A percentile compares a stretch with the other conserved stretches of the same genome.
These are phyloP conservation scores for Stenodera caucasica DNA, from an alignment of 2,888 invertebrate genomes.

Conservation along the genomic window DNA sequence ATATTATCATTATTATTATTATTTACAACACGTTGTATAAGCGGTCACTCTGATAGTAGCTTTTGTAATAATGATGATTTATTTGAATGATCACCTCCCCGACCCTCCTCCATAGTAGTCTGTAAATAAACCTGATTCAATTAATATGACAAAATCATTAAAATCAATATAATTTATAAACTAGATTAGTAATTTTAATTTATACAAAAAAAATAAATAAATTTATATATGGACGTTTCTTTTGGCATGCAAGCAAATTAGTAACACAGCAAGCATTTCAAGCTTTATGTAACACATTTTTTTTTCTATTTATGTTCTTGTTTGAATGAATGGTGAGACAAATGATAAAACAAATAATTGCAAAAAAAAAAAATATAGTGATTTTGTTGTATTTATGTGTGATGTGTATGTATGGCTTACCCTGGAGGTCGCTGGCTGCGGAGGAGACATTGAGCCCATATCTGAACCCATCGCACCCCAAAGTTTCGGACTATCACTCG, in stretches of 20 bases:
- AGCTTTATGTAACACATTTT: conserved; percentile 29
- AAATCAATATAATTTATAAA: not conserved
- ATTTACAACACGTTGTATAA: conserved; percentile 49
- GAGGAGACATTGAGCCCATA: conserved; percentile 60
- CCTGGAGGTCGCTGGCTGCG: conserved; percentile 63
- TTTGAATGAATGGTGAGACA: conserved; percentile 13
- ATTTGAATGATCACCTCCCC: conserved; percentile 72
- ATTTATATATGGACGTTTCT: not conserved
- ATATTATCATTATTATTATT: conserved; percentile 30
- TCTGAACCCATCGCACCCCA: conserved; percentile 60
- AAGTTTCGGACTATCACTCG: conserved; percentile 60
- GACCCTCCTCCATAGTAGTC: conserved; percentile 75
- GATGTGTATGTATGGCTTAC: conserved; percentile 59
- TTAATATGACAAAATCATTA: not conserved
- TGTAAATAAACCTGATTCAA: conserved; percentile 51
- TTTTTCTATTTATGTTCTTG: no score
- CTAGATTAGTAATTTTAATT: not conserved
- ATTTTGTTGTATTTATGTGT: not conserved
- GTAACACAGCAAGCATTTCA: conserved; percentile 45
- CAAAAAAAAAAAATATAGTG: conserved; percentile 42
- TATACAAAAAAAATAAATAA: conserved; percentile 39
- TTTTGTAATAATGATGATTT: conserved; percentile 82
- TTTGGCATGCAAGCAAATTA: conserved; percentile 40
- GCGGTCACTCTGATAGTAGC: conserved; percentile 77
- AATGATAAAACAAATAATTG: no score